phyloP scores from a whole-genome alignment of 2,797 vertebrate genomes.

The Tiaroga cobitis region DNA sequence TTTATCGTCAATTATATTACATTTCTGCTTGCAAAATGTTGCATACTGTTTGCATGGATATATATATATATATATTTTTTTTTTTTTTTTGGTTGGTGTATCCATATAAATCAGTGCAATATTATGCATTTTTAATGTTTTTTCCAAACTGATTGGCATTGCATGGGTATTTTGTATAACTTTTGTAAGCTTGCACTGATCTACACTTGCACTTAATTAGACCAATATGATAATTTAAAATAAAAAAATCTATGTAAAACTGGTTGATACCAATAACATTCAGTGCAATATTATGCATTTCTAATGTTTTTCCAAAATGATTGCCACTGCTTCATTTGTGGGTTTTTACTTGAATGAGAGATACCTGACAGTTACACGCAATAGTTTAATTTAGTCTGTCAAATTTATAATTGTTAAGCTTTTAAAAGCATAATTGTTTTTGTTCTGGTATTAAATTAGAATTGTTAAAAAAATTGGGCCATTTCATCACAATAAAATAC shows the following conservation, averaged over 20 bases:
- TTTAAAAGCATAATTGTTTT: not conserved
- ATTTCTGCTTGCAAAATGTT: not conserved
- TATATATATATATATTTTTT: not conserved
- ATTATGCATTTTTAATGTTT: not conserved
- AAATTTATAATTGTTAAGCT: not conserved
- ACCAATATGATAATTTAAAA: not conserved
- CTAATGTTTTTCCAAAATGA: not conserved
- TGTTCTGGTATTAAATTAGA: not conserved
- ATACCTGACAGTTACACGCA: not conserved
- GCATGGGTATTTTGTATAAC: not conserved
- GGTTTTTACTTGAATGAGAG: not conserved
- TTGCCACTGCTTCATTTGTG: too few species aligned
- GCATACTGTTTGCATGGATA: too few species aligned
- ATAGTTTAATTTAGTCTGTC: not conserved
- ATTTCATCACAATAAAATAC: not conserved
- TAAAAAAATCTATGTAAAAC: not conserved
- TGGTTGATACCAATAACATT: not conserved
- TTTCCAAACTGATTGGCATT: not conserved
- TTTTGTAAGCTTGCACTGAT: not conserved
- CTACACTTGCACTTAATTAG: not conserved
- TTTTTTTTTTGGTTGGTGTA: not conserved
- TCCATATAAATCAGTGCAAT: not conserved
- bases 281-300: not conserved
- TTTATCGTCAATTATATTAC: not conserved
- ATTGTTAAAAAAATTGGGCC: not conserved